Percentiles rank a stretch among this genome's conserved stretches.
Evolutionary conservation across 37 sponge, comb jelly and placozoan species (phyloP).

Genomic region (Haliclona indistincta): DNA sequence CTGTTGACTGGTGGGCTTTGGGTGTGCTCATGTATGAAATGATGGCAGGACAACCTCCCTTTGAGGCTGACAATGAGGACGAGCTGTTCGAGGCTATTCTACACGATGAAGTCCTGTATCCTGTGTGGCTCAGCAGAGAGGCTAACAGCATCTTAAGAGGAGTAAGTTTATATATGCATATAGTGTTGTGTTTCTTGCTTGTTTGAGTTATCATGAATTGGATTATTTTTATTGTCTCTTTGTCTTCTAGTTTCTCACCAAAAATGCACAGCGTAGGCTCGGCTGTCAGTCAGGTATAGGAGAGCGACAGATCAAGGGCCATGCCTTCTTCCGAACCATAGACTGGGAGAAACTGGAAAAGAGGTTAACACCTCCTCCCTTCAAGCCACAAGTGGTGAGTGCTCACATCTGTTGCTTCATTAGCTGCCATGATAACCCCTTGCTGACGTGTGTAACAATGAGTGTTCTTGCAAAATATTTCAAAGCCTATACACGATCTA

Average conservation of each 20-base stretch:
- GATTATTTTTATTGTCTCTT: background rate
- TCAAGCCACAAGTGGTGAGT: conserved; percentile 93
- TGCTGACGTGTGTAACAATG: too few species aligned
- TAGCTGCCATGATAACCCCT: too few species aligned
- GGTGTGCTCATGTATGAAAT: conserved; percentile 99
- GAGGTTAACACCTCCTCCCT: conserved; percentile 80
- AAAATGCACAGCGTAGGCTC: conserved; percentile 81
- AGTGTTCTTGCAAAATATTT: too few species aligned
- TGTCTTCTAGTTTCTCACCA: conserved; percentile 74
- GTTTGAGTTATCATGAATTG: background rate
- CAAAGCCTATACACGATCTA: too few species aligned
- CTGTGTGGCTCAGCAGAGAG: conserved; percentile 95
- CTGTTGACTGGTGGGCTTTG: conserved; percentile 99
- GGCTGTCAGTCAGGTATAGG: conserved; percentile 90
- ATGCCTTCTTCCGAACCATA: conserved; percentile 91
- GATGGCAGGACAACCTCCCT: conserved; percentile 99
- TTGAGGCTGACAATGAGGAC: conserved; percentile 98
- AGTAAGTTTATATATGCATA: conserved; percentile 52
- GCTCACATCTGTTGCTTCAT: background rate
- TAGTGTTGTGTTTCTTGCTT: too few species aligned
- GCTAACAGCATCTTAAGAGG: conserved; percentile 94
- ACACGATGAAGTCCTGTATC: conserved; percentile 95
- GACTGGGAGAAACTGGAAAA: conserved; percentile 90
- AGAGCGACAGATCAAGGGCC: conserved; percentile 83
- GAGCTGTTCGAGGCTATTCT: conserved; percentile 96